A percentile compares a stretch with the other conserved stretches of the same genome.
These are phyloP conservation scores for Chromoteleia sp. DNA, from an alignment of 2,888 invertebrate genomes.

Conservation along the genomic window DNA sequence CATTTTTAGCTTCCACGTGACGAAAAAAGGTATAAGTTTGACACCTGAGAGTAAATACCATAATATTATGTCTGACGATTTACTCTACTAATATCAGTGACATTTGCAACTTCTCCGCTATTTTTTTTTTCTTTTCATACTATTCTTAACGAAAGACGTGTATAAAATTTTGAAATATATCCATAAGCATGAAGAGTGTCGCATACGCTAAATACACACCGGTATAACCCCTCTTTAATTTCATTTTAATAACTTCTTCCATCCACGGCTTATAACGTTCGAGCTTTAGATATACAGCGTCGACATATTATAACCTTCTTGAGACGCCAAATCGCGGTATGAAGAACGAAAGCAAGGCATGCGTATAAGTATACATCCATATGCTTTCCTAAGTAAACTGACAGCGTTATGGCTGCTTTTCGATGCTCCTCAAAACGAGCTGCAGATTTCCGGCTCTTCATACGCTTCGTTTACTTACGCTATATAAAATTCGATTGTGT, in stretches of 20 bases:
- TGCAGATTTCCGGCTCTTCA: slow-evolving; percentile 60
- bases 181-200: slow-evolving; percentile 2
- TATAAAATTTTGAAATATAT: neutral
- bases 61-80: no score
- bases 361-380: slow-evolving; percentile 55
- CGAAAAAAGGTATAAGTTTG: no score
- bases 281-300: slow-evolving; percentile 28
- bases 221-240: slow-evolving; percentile 38
- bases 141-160: no score
- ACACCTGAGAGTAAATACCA: no score
- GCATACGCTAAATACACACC: neutral
- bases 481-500: slow-evolving; percentile 31
- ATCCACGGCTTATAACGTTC: slow-evolving; percentile 38
- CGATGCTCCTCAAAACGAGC: slow-evolving; percentile 61
- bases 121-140: no score
- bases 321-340: slow-evolving; percentile 57
- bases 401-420: slow-evolving; percentile 67
- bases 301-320: slow-evolving; percentile 65
- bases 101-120: no score
- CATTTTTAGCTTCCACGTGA: no score
- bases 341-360: slow-evolving; percentile 56
- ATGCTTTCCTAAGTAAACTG: slow-evolving; percentile 66
- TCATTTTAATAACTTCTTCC: slow-evolving; percentile 57
- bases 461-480: slow-evolving; percentile 61
- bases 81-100: no score